phyloP scores from a whole-genome alignment of 2,113 vertebrate genomes.

The Eulacestoma nigropectus region DNA sequence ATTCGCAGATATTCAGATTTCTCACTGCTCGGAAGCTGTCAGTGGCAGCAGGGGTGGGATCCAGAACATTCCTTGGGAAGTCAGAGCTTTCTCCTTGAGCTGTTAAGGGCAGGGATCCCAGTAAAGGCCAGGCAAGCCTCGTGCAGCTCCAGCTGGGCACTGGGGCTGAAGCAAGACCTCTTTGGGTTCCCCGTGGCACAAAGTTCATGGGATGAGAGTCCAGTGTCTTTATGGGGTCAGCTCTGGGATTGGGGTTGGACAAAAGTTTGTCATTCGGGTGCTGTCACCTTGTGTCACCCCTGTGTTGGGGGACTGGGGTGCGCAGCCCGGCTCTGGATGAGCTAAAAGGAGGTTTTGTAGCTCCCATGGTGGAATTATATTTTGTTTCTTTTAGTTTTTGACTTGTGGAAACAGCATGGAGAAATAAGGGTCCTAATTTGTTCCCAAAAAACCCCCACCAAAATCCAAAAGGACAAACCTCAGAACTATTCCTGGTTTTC shows the following conservation, averaged over 20 bases:
- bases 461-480: neutral
- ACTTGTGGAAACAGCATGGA: neutral
- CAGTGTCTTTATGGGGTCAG: neutral
- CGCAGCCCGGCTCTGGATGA: neutral
- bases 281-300: neutral
- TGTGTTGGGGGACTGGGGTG: neutral
- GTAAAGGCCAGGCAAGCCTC: neutral
- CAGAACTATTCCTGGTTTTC: neutral
- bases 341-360: neutral
- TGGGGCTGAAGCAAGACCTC: neutral
- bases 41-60: neutral
- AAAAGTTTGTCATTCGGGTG: fast-evolving
- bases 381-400: neutral
- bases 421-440: neutral
- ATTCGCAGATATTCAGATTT: conserved; percentile 1
- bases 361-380: fast-evolving
- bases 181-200: neutral
- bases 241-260: neutral
- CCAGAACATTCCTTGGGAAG: neutral
- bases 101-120: neutral
- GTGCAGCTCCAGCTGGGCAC: neutral
- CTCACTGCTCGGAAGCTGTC: neutral
- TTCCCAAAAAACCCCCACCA: neutral
- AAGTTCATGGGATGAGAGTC: neutral
- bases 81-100: neutral